Base-by-base conservation (phyloP, 2,888 invertebrate species). In the Agrotis clavis region DNA sequence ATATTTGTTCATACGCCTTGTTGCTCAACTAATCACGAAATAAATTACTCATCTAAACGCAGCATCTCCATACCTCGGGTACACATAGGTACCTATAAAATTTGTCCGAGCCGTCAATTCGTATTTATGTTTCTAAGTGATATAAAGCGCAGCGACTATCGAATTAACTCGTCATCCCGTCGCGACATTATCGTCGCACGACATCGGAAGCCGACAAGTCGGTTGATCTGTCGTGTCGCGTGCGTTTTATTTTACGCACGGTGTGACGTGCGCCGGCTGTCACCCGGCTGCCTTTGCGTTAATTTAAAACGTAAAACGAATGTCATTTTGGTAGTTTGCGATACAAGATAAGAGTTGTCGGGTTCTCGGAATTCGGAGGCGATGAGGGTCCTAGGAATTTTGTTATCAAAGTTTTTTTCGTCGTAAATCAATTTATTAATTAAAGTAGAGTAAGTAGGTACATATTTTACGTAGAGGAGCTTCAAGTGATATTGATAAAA, bases 91-190 rank as follows among this genome's bases (percentile, higher is more conserved):
- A 79, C 73, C 54, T 79, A 74, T 73, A 82, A 73, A 79, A 89
- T 91, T 89, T 90, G 88, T 90, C 89, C 80, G 82, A 88, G 76
- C 87, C 86, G 92, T 93, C 92, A 89, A 84, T 88, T 91, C 87
- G 74, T 87, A 90, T 92, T 90, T 89, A 87, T 91, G 85, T 90
- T 88, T 87, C 87, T 90, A 87, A 86, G 85, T 83, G 87, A 88
- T 89, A 87, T 86, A 90, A 91, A 91, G 90, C 90, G 90, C 91
- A 88, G 88, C 86, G 86, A 86, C 91, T 92, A 92, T 94, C 92
- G 92, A 94, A 95, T 94, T 94, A 94, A 94, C 90, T 90, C 93
- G 90, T 94, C 94, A 93, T 91, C 88, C 88, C 81, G 83, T 81
- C 81, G 87, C 56, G 92, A 93, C 93, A 87, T 90, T 94, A 94